Evolutionary conservation across 1,140 invertebrate species (phyloP).

Genomic region (Arctopsyche grandis): DNA sequence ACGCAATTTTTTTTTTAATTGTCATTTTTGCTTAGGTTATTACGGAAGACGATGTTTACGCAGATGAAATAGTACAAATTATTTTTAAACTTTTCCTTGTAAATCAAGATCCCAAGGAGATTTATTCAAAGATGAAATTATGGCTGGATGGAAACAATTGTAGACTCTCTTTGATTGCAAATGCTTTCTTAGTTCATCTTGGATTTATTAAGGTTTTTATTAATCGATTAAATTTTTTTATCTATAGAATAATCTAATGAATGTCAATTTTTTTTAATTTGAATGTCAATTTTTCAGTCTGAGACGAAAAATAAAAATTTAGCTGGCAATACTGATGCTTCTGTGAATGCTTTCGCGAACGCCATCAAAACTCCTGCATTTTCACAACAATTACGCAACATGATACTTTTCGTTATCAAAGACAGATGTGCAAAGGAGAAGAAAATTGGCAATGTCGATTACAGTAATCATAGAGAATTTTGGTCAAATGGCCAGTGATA

Average conservation of each 20-base stretch:
- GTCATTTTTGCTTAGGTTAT: constrained; percentile 5
- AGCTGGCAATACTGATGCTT: constrained; percentile 4
- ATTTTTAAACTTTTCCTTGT: constrained; percentile 18
- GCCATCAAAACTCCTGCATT: background rate
- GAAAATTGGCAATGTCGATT: constrained; percentile 25
- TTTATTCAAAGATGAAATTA: constrained; percentile 19
- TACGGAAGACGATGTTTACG: constrained; percentile 19
- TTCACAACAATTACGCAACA: constrained; percentile 5
- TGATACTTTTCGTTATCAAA: constrained; percentile 36
- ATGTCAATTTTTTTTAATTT: background rate
- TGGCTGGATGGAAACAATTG: constrained; percentile 5
- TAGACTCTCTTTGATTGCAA: constrained; percentile 9
- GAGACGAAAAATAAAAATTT: constrained; percentile 31
- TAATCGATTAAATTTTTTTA: background rate
- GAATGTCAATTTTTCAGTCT: constrained; percentile 18
- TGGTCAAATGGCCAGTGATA: background rate
- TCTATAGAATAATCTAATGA: background rate
- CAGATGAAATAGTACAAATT: constrained; percentile 35
- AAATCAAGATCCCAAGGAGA: constrained; percentile 7
- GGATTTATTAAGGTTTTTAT: constrained; percentile 34
- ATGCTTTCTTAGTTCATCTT: constrained; percentile 32
- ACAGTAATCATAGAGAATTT: constrained; percentile 4
- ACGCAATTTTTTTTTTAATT: constrained; percentile 9
- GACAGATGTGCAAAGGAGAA: constrained; percentile 33
- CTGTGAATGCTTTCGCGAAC: constrained; percentile 23